Base-by-base conservation (phyloP, 2,888 invertebrate genomes). In the Endomychus coccineus region DNA sequence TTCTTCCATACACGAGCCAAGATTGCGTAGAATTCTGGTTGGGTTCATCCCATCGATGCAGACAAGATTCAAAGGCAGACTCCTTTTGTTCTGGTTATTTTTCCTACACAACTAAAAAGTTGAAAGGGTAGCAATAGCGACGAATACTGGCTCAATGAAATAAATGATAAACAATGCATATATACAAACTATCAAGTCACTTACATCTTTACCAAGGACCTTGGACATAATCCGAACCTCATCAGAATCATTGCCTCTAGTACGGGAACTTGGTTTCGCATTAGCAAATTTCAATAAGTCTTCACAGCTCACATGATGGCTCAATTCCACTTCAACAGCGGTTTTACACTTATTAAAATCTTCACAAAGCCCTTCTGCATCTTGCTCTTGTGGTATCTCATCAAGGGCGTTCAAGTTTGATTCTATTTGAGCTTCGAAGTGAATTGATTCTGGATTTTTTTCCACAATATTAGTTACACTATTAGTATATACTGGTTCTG, bases 151-250 rank as follows among this genome's bases (percentile, higher is more conserved):
- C n/a, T n/a, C n/a, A n/a, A n/a, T n/a, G n/a, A n/a, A n/a, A n/a
- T n/a, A n/a, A n/a, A n/a, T n/a, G n/a, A n/a, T n/a, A n/a, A n/a
- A n/a, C n/a, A n/a, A n/a, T n/a, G n/a, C n/a, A n/a, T n/a, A n/a
- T n/a, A n/a, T n/a, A n/a, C n/a, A n/a, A n/a, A n/a, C n/a, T n/a
- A n/a, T n/a, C n/a, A n/a, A n/a, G 14, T 10, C 7, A 37, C 70
- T 70, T 55, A 83, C 83, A 69, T 80, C 74, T 50, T 77, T 70
- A 43, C 83, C 80, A 27, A 94, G 73, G 12, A 92, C 87, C 68
- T 90, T 92, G 52, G 78, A 75, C 88, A 94, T 90, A 23, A 91
- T 84, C 49, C 91, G 73, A 23, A 91, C 90, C 73, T 92, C 91
- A 58, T 94, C 92, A 0, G 88, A 87, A 60, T 90, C 90, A 9